Conservation (phyloP, 2,797 vertebrate genomes). For the Labeo calbasu region DNA sequence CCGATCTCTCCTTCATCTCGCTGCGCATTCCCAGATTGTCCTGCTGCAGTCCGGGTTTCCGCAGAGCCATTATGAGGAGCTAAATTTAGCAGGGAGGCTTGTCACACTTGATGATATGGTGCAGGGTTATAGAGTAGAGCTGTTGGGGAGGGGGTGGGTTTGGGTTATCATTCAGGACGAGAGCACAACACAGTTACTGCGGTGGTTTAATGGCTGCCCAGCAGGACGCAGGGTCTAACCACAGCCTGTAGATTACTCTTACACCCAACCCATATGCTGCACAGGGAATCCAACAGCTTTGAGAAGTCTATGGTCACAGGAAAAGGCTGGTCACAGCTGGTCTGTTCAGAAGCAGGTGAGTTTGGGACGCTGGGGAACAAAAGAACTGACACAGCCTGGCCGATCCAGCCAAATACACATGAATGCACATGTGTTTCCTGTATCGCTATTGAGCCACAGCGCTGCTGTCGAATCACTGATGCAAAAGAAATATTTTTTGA, state of each 20-base stretch:
- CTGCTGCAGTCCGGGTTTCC: conserved; percentile 50
- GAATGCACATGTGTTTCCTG: background rate
- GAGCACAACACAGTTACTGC: conserved; percentile 38
- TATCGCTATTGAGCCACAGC: background rate
- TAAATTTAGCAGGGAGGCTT: conserved; percentile 68
- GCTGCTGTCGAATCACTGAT: background rate
- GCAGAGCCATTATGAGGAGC: conserved; percentile 49
- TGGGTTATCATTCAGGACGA: conserved; percentile 63
- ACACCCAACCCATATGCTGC: background rate
- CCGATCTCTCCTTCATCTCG: conserved; percentile 27
- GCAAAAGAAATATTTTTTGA: background rate
- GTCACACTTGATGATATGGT: conserved; percentile 60
- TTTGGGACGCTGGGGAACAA: conserved; percentile 5
- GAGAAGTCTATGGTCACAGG: conserved; percentile 3
- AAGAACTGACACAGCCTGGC: conserved; percentile 14
- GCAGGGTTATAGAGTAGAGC: conserved; percentile 50
- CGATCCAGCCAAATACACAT: conserved; percentile 24
- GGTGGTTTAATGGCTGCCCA: conserved; percentile 35
- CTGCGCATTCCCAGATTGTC: conserved; percentile 48
- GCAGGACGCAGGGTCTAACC: conserved; percentile 26
- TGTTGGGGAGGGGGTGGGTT: conserved; percentile 59
- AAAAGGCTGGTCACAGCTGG: conserved; percentile 8
- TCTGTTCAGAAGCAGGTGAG: conserved; percentile 32
- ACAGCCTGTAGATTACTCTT: conserved; percentile 28
- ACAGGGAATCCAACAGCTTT: conserved; percentile 11